Base-by-base conservation (phyloP, 2,797 vertebrate genomes). In the Sphenodon punctatus region DNA sequence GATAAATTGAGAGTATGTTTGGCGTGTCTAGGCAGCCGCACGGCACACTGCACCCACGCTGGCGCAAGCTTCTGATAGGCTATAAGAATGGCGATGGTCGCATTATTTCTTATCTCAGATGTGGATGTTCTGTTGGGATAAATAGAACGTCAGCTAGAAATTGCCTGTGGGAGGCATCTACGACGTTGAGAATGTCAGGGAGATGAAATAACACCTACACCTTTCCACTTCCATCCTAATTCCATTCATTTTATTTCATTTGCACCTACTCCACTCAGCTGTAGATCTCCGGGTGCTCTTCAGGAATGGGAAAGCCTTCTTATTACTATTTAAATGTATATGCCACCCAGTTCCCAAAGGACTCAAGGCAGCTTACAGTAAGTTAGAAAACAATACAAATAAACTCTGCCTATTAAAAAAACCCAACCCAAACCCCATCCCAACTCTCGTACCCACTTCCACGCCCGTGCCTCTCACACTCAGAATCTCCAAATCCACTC, bases 151-250 rank as follows among this genome's bases (percentile, higher is more conserved):
- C 17, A 14, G 51, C 43, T 11, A 51, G 51, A 16, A 51, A 14
- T 6, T 49, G 25, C 27, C 17, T 32, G 17, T 32, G 17, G 30
- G 51, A 30, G 58, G 25, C 73, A 20, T 19, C 0, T 10, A 19
- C 23, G 8, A 3, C 2, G 38, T n/a, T 2, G 68, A 27, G 49
- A 22, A 22, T n/a, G 66, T 45, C 49, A 8, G 22, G 0, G 3
- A 5, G 14, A 34, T 1, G 66, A 41, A 3, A 48, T n/a, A n/a
- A n/a, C n/a, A n/a, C n/a, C n/a, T n/a, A n/a, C n/a, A n/a, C n/a
- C n/a, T n/a, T n/a, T n/a, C n/a, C n/a, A n/a, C n/a, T n/a, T n/a
- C n/a, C n/a, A n/a, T n/a, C n/a, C 55, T 17, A 13, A 34, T 34
- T 32, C 32, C 30, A 34, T 22, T 10, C 55, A 58, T 8, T 58